A percentile compares a stretch with the other conserved stretches of the same genome.
phyloP scores from a whole-genome alignment of 2,113 vertebrate genomes.

The Psammodynastes pulverulentus region DNA sequence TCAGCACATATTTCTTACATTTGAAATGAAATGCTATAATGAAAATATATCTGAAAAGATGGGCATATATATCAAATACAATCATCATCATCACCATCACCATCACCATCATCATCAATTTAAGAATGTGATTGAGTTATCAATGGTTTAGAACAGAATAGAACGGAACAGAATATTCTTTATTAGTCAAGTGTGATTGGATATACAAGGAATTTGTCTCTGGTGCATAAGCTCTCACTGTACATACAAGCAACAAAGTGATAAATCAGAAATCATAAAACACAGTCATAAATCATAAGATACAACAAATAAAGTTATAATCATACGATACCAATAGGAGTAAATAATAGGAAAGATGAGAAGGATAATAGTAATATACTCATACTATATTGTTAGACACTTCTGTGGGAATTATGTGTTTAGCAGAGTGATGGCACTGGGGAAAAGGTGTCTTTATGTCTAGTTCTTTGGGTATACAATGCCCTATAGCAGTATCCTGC shows the following conservation, averaged over 20 bases:
- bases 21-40: not conserved
- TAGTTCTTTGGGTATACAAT: not conserved
- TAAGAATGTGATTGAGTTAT: not conserved
- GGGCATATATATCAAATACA: not conserved
- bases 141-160: not conserved
- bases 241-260: not conserved
- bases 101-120: not conserved
- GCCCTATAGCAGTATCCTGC: not conserved
- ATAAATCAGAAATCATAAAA: not conserved
- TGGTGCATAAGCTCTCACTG: not conserved
- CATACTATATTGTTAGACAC: not conserved
- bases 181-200: not conserved
- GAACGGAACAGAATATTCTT: not conserved
- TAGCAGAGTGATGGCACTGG: not conserved
- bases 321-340: not conserved
- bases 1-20: not conserved
- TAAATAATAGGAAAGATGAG: not conserved
- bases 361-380: not conserved
- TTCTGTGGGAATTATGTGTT: not conserved
- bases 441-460: not conserved
- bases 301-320: not conserved
- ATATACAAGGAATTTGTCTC: not conserved
- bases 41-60: not conserved
- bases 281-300: not conserved
- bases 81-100: not conserved